phyloP scores from a whole-genome alignment of 2,888 invertebrate genomes.

The Metallyticus violacea region DNA sequence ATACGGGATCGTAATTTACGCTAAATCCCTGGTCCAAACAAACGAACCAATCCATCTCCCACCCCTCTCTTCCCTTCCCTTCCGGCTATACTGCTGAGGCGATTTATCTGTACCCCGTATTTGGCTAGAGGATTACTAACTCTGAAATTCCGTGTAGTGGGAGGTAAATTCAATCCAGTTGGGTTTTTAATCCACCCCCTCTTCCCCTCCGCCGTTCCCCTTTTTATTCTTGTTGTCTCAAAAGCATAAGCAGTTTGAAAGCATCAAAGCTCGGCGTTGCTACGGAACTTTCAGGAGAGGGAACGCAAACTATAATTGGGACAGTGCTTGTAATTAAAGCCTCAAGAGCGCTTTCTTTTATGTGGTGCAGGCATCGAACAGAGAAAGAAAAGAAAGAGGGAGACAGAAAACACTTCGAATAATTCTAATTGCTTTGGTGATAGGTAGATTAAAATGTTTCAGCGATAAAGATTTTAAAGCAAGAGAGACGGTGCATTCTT shows the following conservation, averaged over 20 bases:
- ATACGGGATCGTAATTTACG: slow-evolving; percentile 11
- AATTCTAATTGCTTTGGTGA: background rate
- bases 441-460: background rate
- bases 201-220: background rate
- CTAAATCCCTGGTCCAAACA: slow-evolving; percentile 13
- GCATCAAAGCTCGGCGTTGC: slow-evolving; percentile 8
- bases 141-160: background rate
- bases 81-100: background rate
- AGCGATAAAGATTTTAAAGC: background rate
- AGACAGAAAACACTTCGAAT: background rate
- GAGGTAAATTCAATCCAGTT: slow-evolving; percentile 14
- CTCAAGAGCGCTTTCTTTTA: background rate
- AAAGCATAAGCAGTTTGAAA: background rate
- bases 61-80: background rate
- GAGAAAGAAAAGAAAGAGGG: background rate
- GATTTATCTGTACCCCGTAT: slow-evolving; percentile 13
- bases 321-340: background rate
- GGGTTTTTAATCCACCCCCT: slow-evolving; percentile 17
- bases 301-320: background rate
- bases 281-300: background rate
- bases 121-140: slow-evolving; percentile 14
- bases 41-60: slow-evolving; percentile 10
- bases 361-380: background rate
- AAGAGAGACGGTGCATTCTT: too few relatives aligned
- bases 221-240: background rate